Evolutionary conservation across 2,797 vertebrate species (phyloP), one percentile per base, ranked within the genome.

Genomic region (Manis pentadactyla): DNA sequence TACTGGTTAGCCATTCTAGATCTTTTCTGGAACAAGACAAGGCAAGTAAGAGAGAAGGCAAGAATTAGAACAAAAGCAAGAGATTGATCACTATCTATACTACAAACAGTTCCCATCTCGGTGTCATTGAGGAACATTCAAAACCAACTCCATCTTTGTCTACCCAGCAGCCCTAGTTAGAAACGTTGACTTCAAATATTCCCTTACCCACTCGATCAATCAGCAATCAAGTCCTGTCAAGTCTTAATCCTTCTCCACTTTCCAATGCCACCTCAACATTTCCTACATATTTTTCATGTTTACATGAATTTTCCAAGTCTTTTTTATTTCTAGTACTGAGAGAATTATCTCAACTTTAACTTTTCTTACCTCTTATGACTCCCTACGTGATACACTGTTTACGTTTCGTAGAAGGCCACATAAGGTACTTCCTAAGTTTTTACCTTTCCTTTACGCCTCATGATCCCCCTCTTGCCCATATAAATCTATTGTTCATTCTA

Each of bases 21-120:
- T 49, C 19, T 27, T 66, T 85, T 85, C 69, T 57, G 82, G 61
- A 90, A 87, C 10, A 90, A 90, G 89, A 21, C 15, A 66, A 94
- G 31, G 3, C 25, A 61, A 93, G 39, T 23, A n/a, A 68, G 13
- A 71, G 31, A 71, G 27, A 59, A 64, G 55, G 17, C 55, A 37
- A 87, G 18, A 68, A 15, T 21, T 2, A 83, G 10, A 79, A 39
- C 29, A 31, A 66, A 74, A 68, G 42, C 25, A 17, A 66, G 27
- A 49, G 7, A 34, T 1, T 10, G 11, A 49, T 81, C 29, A 64
- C 42, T 31, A 2, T 83, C 51, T 39, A 39, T 27, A 15, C 8
- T n/a, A 23, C 8, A 49, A 69, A 66, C 4, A 64, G 66, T 15
- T 64, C 23, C 18, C 12, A 61, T 12, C 9, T 84, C 8, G 0